These are phyloP conservation scores for Metallyticus violacea DNA, from an alignment of 2,888 invertebrate species.

Conservation along the genomic window DNA sequence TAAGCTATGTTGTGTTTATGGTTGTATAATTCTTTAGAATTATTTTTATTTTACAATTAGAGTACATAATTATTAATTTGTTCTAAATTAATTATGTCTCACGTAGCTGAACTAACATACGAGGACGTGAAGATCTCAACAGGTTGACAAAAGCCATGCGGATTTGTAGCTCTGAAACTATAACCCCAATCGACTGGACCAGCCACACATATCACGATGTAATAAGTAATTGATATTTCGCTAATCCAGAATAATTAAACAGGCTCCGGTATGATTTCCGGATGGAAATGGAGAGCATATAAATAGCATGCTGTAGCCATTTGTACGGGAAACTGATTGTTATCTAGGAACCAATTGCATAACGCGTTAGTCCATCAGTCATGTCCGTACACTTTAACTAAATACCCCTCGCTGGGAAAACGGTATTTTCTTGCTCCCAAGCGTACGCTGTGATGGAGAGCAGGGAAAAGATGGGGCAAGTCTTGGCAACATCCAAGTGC, in stretches of 20 bases:
- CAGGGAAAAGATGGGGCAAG: neutral
- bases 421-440: neutral
- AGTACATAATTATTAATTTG: too few relatives aligned
- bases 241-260: conserved; percentile 2
- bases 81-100: too few relatives aligned
- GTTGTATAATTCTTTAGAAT: too few relatives aligned
- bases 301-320: neutral
- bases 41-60: too few relatives aligned
- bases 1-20: too few relatives aligned
- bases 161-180: neutral
- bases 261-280: neutral
- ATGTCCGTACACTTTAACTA: neutral
- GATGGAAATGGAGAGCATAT: neutral
- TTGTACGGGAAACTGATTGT: neutral
- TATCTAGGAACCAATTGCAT: neutral
- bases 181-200: neutral
- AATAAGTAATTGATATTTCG: conserved; percentile 6
- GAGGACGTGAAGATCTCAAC: neutral
- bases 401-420: neutral
- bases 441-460: too few relatives aligned
- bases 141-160: neutral
- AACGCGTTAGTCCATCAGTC: neutral
- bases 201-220: neutral
- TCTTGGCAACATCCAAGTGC: neutral
- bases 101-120: neutral